A percentile compares a stretch with the other conserved stretches of the same genome.
Evolutionary conservation across 2,888 invertebrate species (phyloP).

Genomic region (Melikaiella ostensackeni): DNA sequence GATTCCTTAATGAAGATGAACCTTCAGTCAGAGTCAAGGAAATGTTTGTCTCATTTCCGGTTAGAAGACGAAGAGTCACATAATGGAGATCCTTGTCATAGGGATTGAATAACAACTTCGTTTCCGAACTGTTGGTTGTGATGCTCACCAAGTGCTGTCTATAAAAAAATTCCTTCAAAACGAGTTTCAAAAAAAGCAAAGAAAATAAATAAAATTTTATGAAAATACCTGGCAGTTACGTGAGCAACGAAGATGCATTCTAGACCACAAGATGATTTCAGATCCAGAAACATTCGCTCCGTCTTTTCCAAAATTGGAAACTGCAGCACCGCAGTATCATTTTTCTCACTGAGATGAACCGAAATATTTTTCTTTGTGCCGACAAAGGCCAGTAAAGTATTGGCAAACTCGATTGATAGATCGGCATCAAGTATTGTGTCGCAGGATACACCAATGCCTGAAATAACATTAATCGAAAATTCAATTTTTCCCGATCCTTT

Average conservation of each 20-base stretch:
- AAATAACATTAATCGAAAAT: neutral
- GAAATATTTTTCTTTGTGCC: slow-evolving; percentile 47
- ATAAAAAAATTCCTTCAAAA: neutral
- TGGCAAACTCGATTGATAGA: slow-evolving; percentile 80
- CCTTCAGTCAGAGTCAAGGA: slow-evolving; percentile 52
- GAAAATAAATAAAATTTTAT: neutral
- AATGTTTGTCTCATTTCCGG: slow-evolving; percentile 62
- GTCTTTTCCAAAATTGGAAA: slow-evolving; percentile 63
- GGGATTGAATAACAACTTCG: slow-evolving; percentile 63
- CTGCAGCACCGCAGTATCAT: slow-evolving; percentile 65
- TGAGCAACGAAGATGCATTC: slow-evolving; percentile 65
- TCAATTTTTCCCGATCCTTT: too few species aligned
- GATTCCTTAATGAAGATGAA: slow-evolving; percentile 12
- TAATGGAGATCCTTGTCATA: slow-evolving; percentile 65
- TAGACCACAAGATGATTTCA: slow-evolving; percentile 68
- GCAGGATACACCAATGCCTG: slow-evolving; percentile 84
- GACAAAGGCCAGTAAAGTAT: slow-evolving; percentile 64
- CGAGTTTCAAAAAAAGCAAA: neutral
- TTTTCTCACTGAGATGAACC: slow-evolving; percentile 57
- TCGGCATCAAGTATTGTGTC: slow-evolving; percentile 83
- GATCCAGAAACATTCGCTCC: slow-evolving; percentile 54
- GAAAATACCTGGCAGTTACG: slow-evolving; percentile 59
- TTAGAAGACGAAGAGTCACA: slow-evolving; percentile 63
- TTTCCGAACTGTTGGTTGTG: slow-evolving; percentile 60
- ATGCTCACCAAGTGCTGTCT: slow-evolving; percentile 53